These are phyloP conservation scores for Watsonalla binaria DNA, from an alignment of 2,888 invertebrate genomes.

Conservation along the genomic window DNA sequence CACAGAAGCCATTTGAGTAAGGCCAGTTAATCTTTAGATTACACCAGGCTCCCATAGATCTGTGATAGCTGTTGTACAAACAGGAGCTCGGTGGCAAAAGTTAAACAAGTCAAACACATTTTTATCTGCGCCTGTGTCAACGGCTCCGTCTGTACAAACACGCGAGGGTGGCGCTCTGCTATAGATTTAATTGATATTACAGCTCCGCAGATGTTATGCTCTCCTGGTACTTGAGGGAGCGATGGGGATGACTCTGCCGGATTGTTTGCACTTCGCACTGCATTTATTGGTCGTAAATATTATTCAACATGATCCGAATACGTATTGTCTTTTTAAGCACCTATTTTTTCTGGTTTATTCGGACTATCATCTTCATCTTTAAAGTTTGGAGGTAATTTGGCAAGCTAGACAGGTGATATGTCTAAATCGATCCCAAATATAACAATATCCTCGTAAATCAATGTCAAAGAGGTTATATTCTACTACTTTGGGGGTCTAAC, in stretches of 20 bases:
- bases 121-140: constrained; percentile 69
- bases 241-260: constrained; percentile 1
- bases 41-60: constrained; percentile 26
- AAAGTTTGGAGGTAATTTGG: too few species aligned
- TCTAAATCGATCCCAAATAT: too few species aligned
- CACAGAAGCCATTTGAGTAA: not conserved
- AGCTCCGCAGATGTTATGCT: constrained; percentile 42
- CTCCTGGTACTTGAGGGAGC: constrained; percentile 30
- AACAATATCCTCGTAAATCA: too few species aligned
- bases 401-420: too few species aligned
- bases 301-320: not conserved
- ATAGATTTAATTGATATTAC: constrained; percentile 64
- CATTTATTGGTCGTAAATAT: constrained; percentile 7
- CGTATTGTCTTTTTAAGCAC: too few species aligned
- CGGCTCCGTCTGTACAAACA: constrained; percentile 58
- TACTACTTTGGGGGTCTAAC: too few species aligned
- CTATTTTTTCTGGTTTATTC: too few species aligned
- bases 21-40: constrained; percentile 18
- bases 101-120: constrained; percentile 65
- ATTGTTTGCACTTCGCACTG: constrained; percentile 8
- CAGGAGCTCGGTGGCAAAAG: constrained; percentile 57
- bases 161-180: constrained; percentile 54
- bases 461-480: too few species aligned
- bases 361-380: too few species aligned
- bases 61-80: constrained; percentile 35